Percentiles rank a stretch among this genome's conserved stretches.
Conservation (phyloP, 2,888 invertebrate species). For the Chrysomela aeneicollis region DNA sequence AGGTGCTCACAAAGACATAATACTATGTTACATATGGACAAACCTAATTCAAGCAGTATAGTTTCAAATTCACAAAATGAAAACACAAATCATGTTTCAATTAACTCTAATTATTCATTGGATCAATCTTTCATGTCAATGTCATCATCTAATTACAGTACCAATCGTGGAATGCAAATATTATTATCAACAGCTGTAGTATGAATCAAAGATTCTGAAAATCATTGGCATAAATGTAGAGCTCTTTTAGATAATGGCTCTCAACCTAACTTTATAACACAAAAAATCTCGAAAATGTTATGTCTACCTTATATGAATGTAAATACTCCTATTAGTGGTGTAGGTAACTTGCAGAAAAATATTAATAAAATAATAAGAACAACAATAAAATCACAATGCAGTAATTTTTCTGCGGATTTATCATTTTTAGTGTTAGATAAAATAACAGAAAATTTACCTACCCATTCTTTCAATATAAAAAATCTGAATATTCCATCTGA, state of each 20-base stretch:
- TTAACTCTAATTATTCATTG: no score
- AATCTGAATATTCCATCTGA: slow-evolving; percentile 1
- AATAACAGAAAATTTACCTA: slow-evolving; percentile 8
- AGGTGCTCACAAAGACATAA: slow-evolving; percentile 5
- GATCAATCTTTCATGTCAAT: no score
- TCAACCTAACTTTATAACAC: slow-evolving; percentile 27
- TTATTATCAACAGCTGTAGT: no score
- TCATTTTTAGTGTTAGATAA: slow-evolving; percentile 1
- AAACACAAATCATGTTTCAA: no score
- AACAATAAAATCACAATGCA: neutral
- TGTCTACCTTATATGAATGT: neutral
- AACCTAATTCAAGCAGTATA: no score
- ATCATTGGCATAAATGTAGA: no score
- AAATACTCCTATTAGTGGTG: neutral
- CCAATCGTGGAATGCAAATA: no score
- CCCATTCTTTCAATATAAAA: neutral
- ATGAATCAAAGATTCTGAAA: no score
- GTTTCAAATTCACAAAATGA: no score
- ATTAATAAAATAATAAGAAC: neutral
- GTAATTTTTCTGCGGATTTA: neutral
- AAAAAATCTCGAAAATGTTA: slow-evolving; percentile 6
- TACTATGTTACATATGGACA: slow-evolving; percentile 5
- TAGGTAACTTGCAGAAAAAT: neutral
- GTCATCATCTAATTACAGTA: no score
- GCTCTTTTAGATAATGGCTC: slow-evolving; percentile 24